Conservation (phyloP, 1,140 invertebrate species). For the Drosophila repleta region DNA sequence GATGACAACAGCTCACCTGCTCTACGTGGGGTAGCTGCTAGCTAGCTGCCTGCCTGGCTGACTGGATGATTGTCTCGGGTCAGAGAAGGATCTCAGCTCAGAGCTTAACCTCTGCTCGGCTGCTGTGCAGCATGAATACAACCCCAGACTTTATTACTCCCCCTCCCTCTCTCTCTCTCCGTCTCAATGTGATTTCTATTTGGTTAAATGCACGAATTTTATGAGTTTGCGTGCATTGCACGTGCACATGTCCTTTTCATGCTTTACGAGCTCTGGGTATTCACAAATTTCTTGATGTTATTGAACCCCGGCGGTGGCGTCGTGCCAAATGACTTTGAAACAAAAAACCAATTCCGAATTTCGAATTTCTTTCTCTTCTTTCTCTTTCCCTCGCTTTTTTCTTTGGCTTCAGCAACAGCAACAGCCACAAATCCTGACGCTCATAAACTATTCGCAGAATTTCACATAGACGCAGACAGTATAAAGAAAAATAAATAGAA, state of each 20-base stretch:
- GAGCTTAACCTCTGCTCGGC: background rate
- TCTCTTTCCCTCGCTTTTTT: background rate
- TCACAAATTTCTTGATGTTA: constrained; percentile 51
- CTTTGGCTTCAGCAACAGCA: constrained; percentile 17
- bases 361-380: constrained; percentile 18
- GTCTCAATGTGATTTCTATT: constrained; percentile 55
- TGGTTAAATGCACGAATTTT: constrained; percentile 72
- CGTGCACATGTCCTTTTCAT: constrained; percentile 69
- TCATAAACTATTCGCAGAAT: constrained; percentile 58
- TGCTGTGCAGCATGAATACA: constrained; percentile 1
- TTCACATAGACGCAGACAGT: constrained; percentile 31
- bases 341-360: constrained; percentile 42
- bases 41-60: background rate
- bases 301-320: constrained; percentile 59
- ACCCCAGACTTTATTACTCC: background rate
- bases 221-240: constrained; percentile 58
- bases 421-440: constrained; percentile 53
- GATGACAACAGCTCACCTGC: constrained; percentile 37
- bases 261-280: constrained; percentile 61
- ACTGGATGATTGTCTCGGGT: too few species aligned
- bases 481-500: constrained; percentile 10
- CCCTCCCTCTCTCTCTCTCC: background rate
- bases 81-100: background rate
- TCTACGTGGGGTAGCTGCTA: constrained; percentile 2
- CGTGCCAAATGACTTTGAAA: constrained; percentile 60